Evolutionary conservation across 2,888 invertebrate species (phyloP).

Genomic region (Thereva nobilitata): DNA sequence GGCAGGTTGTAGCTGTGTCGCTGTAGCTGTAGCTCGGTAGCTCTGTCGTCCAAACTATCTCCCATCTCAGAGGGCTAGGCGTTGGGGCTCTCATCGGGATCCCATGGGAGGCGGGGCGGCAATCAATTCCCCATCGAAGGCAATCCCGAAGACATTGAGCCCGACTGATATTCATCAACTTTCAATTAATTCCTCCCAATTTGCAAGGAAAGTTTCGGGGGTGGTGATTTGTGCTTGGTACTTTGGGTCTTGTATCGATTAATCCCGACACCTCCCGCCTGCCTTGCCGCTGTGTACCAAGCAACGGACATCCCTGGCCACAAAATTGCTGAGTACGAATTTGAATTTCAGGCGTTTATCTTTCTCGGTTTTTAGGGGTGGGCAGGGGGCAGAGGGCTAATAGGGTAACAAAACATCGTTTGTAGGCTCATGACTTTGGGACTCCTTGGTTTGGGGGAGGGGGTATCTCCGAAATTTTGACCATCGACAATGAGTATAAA

Average conservation of each 20-base stretch:
- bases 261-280: not conserved
- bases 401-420: too few relatives aligned
- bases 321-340: slow-evolving; percentile 23
- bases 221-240: slow-evolving; percentile 22
- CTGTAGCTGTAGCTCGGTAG: too few relatives aligned
- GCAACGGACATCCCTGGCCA: not conserved
- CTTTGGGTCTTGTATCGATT: slow-evolving; percentile 10
- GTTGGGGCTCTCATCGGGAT: slow-evolving; percentile 1
- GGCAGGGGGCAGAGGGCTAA: too few relatives aligned
- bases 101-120: slow-evolving; percentile 7
- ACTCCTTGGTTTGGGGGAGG: too few relatives aligned
- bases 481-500: too few relatives aligned
- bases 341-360: not conserved
- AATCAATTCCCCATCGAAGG: slow-evolving; percentile 34
- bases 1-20: too few relatives aligned
- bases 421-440: too few relatives aligned
- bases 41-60: not conserved
- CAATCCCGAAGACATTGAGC: slow-evolving; percentile 21
- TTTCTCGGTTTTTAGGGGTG: too few relatives aligned
- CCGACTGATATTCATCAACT: slow-evolving; percentile 33
- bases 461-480: too few relatives aligned
- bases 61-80: not conserved
- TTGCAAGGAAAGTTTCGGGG: slow-evolving; percentile 19
- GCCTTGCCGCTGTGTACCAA: too few relatives aligned
- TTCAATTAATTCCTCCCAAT: slow-evolving; percentile 36